Conservation (phyloP, 2,888 invertebrate species). For the Nudaria mundana region DNA sequence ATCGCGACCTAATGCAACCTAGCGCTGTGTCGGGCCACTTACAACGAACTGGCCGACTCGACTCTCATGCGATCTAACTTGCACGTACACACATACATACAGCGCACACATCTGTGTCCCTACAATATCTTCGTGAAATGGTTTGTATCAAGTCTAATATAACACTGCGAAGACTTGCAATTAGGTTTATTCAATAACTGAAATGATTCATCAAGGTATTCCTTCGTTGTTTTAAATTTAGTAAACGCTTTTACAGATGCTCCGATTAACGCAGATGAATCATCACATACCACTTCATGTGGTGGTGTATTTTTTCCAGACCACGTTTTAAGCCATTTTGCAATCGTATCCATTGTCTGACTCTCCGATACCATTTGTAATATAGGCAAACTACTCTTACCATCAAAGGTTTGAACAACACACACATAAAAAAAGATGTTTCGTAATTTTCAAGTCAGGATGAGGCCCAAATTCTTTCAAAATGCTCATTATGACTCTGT, state of each 20-base stretch:
- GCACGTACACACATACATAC: too few relatives aligned
- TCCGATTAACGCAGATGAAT: neutral
- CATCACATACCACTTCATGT: neutral
- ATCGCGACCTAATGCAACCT: too few relatives aligned
- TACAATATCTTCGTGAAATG: too few relatives aligned
- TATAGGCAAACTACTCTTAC: slow-evolving; percentile 4
- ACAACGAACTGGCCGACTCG: too few relatives aligned
- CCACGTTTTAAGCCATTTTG: neutral
- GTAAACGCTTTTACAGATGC: slow-evolving; percentile 1
- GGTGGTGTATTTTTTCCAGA: neutral
- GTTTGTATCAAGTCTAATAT: neutral
- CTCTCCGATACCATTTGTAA: slow-evolving; percentile 2
- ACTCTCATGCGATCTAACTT: too few relatives aligned
- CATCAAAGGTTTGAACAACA: slow-evolving; percentile 1
- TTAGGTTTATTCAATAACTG: slow-evolving; percentile 1
- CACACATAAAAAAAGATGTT: slow-evolving; percentile 2
- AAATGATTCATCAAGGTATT: slow-evolving; percentile 2
- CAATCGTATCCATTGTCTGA: neutral
- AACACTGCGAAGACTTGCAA: slow-evolving; percentile 1
- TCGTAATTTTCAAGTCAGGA: slow-evolving; percentile 2
- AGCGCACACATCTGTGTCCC: too few relatives aligned
- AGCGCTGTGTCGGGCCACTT: too few relatives aligned
- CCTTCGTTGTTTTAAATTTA: slow-evolving; percentile 1
- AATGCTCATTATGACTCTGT: neutral
- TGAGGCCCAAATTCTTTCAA: slow-evolving; percentile 1